Base-by-base conservation (phyloP, 2,888 invertebrate species). In the Dolichomitus sp. region DNA sequence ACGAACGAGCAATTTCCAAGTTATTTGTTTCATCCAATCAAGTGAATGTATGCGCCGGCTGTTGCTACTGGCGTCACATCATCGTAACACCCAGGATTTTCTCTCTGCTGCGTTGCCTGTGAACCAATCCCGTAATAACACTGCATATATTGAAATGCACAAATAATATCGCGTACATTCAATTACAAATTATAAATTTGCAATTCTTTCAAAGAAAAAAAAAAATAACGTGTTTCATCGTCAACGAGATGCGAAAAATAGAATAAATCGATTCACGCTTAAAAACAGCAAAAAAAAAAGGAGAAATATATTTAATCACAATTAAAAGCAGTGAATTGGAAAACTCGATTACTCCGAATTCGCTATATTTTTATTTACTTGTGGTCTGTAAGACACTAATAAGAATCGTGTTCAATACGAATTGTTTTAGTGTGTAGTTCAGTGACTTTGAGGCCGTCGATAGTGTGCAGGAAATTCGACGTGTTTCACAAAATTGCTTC, bases 1-100 rank as follows among this genome's bases (percentile, higher is more conserved):
- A 57, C n/a, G 19, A 12, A 33, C 48, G 33, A 61, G 68, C 45
- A 30, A 52, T 19, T 77, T 52, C 50, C 63, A 63, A 40, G 40
- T 73, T 52, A 68, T 77, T 81, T 73, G 76, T 73, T 81, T 69
- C 73, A 54, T 69, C 68, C 63, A 73, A 77, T 77, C 63, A 45
- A 73, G 54, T 52, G 65, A 80, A 65, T 37, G 37, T 45, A 40
- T 33, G 50, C 63, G 45, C 45, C 66, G 59, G 76, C 81, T 68
- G 73, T 59, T 50, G 48, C 33, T 14, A 48, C 23, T 33, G 45
- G 33, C 50, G n/a, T 33, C 48, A 42, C 69, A 40, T 72, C 45
- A 61, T 59, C 59, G 14, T n/a, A 48, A 52, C 45, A 37, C 19
- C 66, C 50, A 19, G 45, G 50, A 23, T 76, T 72, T 81, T 61